These are phyloP conservation scores for Macrostomum lignano DNA, from an alignment of 1,140 invertebrate genomes.

Conservation along the genomic window DNA sequence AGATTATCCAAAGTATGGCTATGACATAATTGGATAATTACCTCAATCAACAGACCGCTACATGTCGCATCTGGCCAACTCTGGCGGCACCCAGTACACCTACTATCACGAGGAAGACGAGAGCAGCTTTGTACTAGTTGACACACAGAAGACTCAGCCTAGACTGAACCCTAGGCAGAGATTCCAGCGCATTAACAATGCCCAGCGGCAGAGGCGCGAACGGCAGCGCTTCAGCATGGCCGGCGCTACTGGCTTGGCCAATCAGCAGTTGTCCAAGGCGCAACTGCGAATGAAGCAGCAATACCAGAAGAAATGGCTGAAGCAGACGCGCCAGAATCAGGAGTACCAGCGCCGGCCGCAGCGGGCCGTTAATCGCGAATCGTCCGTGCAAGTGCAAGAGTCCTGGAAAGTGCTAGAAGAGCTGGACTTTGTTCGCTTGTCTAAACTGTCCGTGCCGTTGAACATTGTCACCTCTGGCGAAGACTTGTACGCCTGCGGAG, in stretches of 20 bases:
- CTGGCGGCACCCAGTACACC: conserved; percentile 57
- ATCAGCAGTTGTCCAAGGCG: too few species aligned
- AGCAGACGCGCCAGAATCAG: not conserved
- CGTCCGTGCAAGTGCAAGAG: conserved; percentile 75
- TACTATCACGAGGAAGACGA: conserved; percentile 95
- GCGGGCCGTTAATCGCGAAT: conserved; percentile 44
- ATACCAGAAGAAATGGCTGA: not conserved
- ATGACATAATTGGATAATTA: too few species aligned
- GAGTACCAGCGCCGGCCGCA: not conserved
- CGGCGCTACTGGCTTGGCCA: too few species aligned
- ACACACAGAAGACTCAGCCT: conserved; percentile 69
- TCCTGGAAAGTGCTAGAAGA: conserved; percentile 92
- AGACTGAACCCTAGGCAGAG: too few species aligned
- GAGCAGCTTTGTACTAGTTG: conserved; percentile 83
- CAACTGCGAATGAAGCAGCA: conserved; percentile 41
- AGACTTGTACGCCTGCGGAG: too few species aligned
- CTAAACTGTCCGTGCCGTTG: conserved; percentile 53
- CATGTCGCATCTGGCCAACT: conserved; percentile 74
- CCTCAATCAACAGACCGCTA: too few species aligned
- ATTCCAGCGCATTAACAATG: too few species aligned
- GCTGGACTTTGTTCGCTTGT: conserved; percentile 81
- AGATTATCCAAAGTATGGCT: too few species aligned
- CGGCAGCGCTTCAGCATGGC: too few species aligned
- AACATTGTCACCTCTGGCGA: too few species aligned
- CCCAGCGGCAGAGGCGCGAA: too few species aligned